Evolutionary conservation across 2,797 vertebrate species (phyloP), one percentile per base, ranked within the genome.

Genomic region (Labroides dimidiatus): DNA sequence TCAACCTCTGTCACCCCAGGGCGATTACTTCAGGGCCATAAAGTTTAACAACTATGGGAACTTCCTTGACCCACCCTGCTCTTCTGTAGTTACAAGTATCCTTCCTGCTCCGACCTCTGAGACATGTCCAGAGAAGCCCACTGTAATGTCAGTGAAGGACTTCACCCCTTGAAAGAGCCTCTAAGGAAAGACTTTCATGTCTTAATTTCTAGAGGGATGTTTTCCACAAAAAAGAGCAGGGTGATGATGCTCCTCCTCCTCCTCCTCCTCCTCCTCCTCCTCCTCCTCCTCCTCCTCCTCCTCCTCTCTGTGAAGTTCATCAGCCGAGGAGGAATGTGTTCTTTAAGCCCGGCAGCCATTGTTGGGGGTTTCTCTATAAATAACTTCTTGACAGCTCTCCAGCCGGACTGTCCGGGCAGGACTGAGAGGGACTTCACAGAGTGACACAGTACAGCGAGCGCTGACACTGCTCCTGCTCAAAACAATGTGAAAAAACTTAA

Each of bases 31-130:
- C 33, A 43, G 71, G 62, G 50, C 68, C 52, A 73, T 86, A 74
- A 87, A 81, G 36, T 91, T 87, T 85, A 86, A 82, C 74, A 74
- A 55, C 78, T 75, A 76, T 85, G 80, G 61, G 84, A 89, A 87
- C 84, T 87, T 89, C 78, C 81, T 84, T 51, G 37, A 64, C 50
- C 69, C 50, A 41, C 43, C 48, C 57, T 30, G 43, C 56, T 63
- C 59, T 51, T 55, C 75, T 66, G 44, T 53, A 55, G 48, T 21
- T 53, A 68, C 60, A 39, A 71, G 57, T 51, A 47, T 1, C 74
- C 73, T 51, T 68, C 21, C 44, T 72, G 61, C 65, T 21, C 50
- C 76, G 75, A 70, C 57, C 64, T 75, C 64, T 83, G 74, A 79
- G 62, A 73, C 75, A 33, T 72, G 73, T 75, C 83, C 77, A 87